Base-by-base conservation (phyloP, 2,888 invertebrate genomes). In the Pemphredon lugubris region DNA sequence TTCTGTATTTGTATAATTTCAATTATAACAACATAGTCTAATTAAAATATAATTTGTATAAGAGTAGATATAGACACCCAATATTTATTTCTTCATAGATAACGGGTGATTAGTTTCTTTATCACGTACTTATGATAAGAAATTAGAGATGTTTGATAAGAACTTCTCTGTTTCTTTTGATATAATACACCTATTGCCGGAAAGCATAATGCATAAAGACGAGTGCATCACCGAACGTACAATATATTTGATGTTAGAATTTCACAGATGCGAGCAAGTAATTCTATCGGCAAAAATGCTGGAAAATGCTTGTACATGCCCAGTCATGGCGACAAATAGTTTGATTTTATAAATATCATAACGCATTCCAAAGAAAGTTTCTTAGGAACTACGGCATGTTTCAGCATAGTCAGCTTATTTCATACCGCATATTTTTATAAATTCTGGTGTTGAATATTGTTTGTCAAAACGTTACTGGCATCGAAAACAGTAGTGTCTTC, bases 401-500 rank as follows among this genome's bases (percentile, higher is more conserved):
- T 30, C 11, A 57, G 37, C 32, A 50, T 18, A 18, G 50, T 48
- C 32, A 40, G 26, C 54, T 9, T 44, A 61, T 11, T 16, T 34
- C 50, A 39, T 45, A 50, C 44, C 0, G n/a, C 47, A 42, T 55
- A 45, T 14, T 42, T 54, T 70, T 73, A 83, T 59, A 75, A 64
- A 72, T 81, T 73, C 57, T 78, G 75, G 70, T 78, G 82, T 26
- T 78, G 79, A 54, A 72, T 63, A 40, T 75, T 81, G 23, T 81
- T 83, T 6, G 74, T 63, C 9, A 81, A 54, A 48, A 85, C 80
- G 54, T 80, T 86, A 67, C 85, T 88, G 18, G 86, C 86, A 78
- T 90, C 90, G 61, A 90, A 90, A 32, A 90, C 87, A 39, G 89
- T 90, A 30, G 87, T 89, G 53, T 90, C 90, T 59, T 91, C 90